These are phyloP conservation scores for Poeciliopsis occidentalis DNA, from an alignment of 2,113 vertebrate genomes.

Conservation along the genomic window DNA sequence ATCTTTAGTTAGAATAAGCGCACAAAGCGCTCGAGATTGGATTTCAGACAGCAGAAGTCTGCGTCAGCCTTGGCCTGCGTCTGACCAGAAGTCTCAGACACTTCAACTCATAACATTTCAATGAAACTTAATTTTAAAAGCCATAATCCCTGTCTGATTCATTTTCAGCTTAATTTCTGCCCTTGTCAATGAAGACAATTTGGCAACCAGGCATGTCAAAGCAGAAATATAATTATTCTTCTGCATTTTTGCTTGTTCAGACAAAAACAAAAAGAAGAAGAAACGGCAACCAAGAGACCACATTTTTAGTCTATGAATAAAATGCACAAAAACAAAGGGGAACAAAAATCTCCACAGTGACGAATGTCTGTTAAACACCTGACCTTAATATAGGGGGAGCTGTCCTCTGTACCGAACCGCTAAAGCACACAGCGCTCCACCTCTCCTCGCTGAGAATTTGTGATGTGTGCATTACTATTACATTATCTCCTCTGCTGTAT, in stretches of 20 bases:
- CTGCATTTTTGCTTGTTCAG: neutral
- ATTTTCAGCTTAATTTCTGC: neutral
- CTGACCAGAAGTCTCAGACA: neutral
- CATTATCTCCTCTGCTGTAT: conserved; percentile 69
- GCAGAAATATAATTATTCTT: neutral
- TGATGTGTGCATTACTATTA: conserved; percentile 72
- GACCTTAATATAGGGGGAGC: conserved; percentile 65
- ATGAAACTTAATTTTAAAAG: neutral
- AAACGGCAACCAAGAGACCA: neutral
- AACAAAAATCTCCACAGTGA: conserved; percentile 33
- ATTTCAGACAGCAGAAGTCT: neutral
- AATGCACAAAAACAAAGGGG: neutral
- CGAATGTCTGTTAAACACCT: conserved; percentile 60
- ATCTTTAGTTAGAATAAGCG: too few species aligned
- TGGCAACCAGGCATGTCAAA: neutral
- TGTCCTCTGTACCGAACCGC: conserved; percentile 62
- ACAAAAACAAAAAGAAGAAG: neutral
- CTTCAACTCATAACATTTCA: too few species aligned
- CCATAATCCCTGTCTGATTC: neutral
- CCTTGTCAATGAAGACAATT: neutral
- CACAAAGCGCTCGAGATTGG: neutral
- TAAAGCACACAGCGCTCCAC: conserved; percentile 47
- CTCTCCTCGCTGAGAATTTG: conserved; percentile 40
- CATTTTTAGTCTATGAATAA: neutral
- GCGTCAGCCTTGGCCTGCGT: neutral